Evolutionary conservation across 2,113 vertebrate species (phyloP).

Genomic region (Melanocharis versteri): DNA sequence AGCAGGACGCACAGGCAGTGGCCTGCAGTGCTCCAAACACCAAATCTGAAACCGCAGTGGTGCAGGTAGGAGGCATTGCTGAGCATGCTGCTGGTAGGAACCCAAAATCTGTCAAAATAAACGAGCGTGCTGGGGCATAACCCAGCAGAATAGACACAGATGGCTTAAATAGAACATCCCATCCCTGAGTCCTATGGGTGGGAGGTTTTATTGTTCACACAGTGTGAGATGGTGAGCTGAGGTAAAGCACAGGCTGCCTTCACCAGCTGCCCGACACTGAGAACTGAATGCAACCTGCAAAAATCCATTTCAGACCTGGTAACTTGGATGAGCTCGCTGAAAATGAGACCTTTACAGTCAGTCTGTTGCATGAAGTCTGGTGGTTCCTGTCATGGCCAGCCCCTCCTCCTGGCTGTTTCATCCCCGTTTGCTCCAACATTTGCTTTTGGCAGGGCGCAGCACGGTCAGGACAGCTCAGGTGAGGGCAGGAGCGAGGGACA

Average conservation of each 20-base stretch:
- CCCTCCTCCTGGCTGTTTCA: accelerated
- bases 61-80: accelerated
- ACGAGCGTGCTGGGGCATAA: accelerated
- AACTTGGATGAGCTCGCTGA: background rate
- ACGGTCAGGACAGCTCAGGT: background rate
- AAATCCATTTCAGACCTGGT: background rate
- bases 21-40: background rate
- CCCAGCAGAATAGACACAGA: background rate
- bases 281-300: background rate
- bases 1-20: background rate
- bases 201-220: background rate
- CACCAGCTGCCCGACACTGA: background rate
- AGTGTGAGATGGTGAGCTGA: accelerated
- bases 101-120: background rate
- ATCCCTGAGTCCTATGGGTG: background rate
- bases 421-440: background rate
- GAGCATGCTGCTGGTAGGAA: background rate
- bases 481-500: background rate
- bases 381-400: accelerated
- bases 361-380: too few species aligned
- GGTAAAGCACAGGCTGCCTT: background rate
- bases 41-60: accelerated
- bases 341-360: background rate
- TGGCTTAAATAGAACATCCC: background rate
- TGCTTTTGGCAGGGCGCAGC: background rate